phyloP scores from a whole-genome alignment of 2,113 vertebrate species.

The Anas platyrhynchos region DNA sequence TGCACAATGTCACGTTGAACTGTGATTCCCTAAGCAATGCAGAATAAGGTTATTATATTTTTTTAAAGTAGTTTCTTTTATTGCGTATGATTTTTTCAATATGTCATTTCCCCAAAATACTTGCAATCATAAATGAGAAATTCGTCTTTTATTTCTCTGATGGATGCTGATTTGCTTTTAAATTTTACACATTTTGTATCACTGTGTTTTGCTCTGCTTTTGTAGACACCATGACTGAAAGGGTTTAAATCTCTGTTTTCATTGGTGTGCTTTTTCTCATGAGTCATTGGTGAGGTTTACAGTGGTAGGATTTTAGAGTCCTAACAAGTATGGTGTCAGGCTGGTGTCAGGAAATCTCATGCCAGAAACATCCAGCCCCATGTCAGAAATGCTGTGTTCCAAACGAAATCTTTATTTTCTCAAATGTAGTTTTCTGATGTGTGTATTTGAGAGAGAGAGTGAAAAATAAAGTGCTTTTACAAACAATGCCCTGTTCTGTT shows the following conservation, averaged over 20 bases:
- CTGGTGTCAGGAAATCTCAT: neutral
- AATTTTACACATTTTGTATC: neutral
- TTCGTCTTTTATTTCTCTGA: neutral
- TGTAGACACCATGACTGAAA: neutral
- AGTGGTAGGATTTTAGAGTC: neutral
- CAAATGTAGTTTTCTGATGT: neutral
- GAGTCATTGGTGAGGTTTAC: slow-evolving; percentile 11
- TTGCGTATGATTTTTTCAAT: neutral
- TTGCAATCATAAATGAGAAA: neutral
- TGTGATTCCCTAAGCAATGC: neutral
- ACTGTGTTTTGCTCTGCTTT: neutral
- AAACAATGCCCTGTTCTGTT: neutral
- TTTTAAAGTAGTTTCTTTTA: neutral
- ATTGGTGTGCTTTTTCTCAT: neutral
- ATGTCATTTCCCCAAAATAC: neutral
- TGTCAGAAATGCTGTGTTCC: neutral
- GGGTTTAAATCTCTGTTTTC: neutral
- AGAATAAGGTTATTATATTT: neutral
- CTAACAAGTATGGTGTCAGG: neutral
- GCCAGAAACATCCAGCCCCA: neutral
- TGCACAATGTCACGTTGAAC: neutral
- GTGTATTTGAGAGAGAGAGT: neutral
- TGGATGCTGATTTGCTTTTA: neutral
- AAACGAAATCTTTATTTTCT: neutral
- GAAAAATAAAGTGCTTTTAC: neutral